phyloP scores from a whole-genome alignment of 2,888 invertebrate genomes.

The Sabellastarte sp. region DNA sequence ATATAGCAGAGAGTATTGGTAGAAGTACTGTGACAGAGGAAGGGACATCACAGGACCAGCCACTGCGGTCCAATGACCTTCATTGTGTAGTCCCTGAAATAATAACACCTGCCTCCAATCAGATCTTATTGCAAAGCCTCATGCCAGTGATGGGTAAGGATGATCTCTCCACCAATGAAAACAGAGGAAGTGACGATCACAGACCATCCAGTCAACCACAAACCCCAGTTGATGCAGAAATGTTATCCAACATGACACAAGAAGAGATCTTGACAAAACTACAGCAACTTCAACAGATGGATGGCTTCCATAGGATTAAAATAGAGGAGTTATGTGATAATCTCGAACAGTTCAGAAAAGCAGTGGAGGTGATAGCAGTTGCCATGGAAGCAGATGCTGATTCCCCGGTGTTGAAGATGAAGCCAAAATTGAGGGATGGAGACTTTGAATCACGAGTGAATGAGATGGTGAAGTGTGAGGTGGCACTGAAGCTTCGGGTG shows the following conservation, averaged over 20 bases:
- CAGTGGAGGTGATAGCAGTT: constrained; percentile 25
- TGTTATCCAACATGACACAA: constrained; percentile 10
- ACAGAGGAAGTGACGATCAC: no score
- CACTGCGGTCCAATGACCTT: no score
- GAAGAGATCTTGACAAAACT: constrained; percentile 22
- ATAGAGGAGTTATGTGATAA: constrained; percentile 18
- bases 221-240: no score
- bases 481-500: constrained; percentile 26
- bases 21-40: no score
- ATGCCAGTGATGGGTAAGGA: no score
- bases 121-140: no score
- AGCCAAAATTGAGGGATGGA: constrained; percentile 18
- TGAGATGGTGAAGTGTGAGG: constrained; percentile 43
- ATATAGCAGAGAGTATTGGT: no score
- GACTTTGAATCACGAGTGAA: constrained; percentile 40
- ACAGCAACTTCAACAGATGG: constrained; percentile 23
- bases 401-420: constrained; percentile 8
- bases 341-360: constrained; percentile 20
- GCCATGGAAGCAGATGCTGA: constrained; percentile 24
- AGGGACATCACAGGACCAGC: no score
- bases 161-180: no score
- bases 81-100: no score
- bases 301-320: constrained; percentile 17
- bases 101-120: no score
- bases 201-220: no score